Base-by-base conservation (phyloP, 2,888 invertebrate genomes). In the Leptogaster cylindrica region DNA sequence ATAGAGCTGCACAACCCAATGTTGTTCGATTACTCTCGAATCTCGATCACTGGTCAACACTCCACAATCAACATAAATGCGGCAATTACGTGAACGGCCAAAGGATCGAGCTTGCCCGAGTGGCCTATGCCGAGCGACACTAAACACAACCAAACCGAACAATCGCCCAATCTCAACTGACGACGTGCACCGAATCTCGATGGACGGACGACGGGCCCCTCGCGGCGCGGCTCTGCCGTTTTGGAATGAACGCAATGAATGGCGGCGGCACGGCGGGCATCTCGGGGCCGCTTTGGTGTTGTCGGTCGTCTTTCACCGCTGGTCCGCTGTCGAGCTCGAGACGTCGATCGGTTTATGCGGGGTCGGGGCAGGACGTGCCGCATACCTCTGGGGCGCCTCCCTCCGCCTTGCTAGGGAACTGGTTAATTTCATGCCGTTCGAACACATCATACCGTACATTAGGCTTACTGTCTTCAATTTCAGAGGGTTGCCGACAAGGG, bases 401-500 rank as follows among this genome's bases (percentile, higher is more conserved):
- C n/a, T n/a, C n/a, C n/a, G n/a, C n/a, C n/a, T n/a, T n/a, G n/a
- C n/a, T 46, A 20, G 5, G 23, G 14, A 36, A 55, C 55, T 55
- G 55, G 36, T 36, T 33, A 39, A 39, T 39, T 55, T 20, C 36
- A 36, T 36, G 36, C 8, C 55, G 39, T 3, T 39, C 31, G 12
- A 23, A n/a, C n/a, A 31, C 55, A 12, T 55, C 36, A 36, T 55
- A 55, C 25, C 33, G 33, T 55, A 36, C 39, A 55, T 55, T 55
- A 55, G 55, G 36, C 55, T 55, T 55, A 55, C 25, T 39, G 55
- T 55, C 36, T 36, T 55, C 55, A 25, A 39, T 55, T 55, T 20
- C 55, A 55, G 33, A 55, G 36, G 36, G 55, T n/a, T 36, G 55
- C 55, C 55, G 55, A 55, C 55, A 39, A 39, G 55, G 55, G 55